Percentiles rank a stretch among this genome's conserved stretches.
Evolutionary conservation across 2,797 vertebrate genomes (phyloP).

Genomic region (Pygocentrus nattereri): DNA sequence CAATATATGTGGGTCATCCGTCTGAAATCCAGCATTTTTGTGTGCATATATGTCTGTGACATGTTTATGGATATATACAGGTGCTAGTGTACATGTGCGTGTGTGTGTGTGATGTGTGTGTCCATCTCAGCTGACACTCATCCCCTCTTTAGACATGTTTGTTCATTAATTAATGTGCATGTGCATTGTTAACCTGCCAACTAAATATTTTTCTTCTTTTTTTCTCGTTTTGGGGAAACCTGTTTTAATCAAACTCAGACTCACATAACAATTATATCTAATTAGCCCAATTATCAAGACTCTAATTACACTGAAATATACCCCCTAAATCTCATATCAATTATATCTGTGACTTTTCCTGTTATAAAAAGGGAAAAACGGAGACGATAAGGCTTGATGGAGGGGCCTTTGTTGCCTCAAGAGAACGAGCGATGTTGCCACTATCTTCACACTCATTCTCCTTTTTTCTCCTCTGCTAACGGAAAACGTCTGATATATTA

Average conservation of each 20-base stretch:
- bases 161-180: conserved; percentile 62
- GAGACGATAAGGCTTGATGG: conserved; percentile 66
- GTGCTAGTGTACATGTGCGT: background rate
- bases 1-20: background rate
- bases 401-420: conserved; percentile 68
- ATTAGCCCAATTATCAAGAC: conserved; percentile 88
- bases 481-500: conserved; percentile 53
- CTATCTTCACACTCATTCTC: conserved; percentile 40
- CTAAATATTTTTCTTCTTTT: conserved; percentile 64
- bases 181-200: conserved; percentile 70
- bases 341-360: conserved; percentile 84
- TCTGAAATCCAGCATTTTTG: background rate
- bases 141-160: conserved; percentile 47
- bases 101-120: conserved; percentile 11
- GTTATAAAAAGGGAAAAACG: conserved; percentile 69
- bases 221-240: conserved; percentile 78
- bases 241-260: conserved; percentile 88
- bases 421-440: conserved; percentile 65
- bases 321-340: conserved; percentile 88
- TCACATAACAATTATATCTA: conserved; percentile 87
- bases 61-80: background rate
- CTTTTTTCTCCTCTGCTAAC: conserved; percentile 59
- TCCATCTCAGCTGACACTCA: conserved; percentile 18
- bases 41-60: background rate
- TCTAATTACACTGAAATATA: conserved; percentile 88